These are phyloP conservation scores for Peromyscus melanophrys DNA, from an alignment of 2,797 vertebrate genomes.

Conservation along the genomic window DNA sequence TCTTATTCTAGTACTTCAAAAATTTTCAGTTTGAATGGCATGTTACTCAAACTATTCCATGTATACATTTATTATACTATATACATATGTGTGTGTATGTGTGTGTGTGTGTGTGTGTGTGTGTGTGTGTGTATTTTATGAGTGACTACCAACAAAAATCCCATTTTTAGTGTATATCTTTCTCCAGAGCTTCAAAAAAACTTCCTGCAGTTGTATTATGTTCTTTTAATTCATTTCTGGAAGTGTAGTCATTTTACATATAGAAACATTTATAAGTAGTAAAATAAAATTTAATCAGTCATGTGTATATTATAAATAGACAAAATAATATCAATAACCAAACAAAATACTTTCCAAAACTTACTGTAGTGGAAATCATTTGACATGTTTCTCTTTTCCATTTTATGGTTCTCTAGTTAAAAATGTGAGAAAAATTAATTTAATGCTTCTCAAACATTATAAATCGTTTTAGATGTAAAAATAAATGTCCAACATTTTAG, in stretches of 20 bases:
- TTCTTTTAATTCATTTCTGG: slow-evolving; percentile 21
- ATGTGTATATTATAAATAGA: slow-evolving; percentile 51
- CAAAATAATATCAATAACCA: slow-evolving; percentile 66
- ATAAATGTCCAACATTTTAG: slow-evolving; percentile 16
- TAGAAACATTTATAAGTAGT: slow-evolving; percentile 44
- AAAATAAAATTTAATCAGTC: slow-evolving; percentile 40
- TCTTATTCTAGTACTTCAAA: background rate
- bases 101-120: too few species aligned
- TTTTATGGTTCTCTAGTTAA: slow-evolving; percentile 46
- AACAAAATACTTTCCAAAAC: slow-evolving; percentile 56
- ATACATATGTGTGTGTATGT: background rate
- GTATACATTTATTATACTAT: background rate
- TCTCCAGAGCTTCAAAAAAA: slow-evolving; percentile 3
- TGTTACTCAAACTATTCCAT: background rate
- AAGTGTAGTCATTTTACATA: slow-evolving; percentile 40
- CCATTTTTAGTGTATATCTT: slow-evolving; percentile 1
- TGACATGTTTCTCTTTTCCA: slow-evolving; percentile 34
- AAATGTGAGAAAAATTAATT: slow-evolving; percentile 34
- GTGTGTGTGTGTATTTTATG: background rate
- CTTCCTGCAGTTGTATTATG: background rate
- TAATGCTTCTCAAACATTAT: slow-evolving; percentile 60
- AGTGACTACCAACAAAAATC: background rate
- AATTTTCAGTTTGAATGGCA: background rate
- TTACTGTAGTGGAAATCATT: slow-evolving; percentile 60
- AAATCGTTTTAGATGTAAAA: slow-evolving; percentile 51